Evolutionary conservation across 2,113 vertebrate genomes (phyloP), one percentile per base, ranked within the genome.

Genomic region (Murina feae): DNA sequence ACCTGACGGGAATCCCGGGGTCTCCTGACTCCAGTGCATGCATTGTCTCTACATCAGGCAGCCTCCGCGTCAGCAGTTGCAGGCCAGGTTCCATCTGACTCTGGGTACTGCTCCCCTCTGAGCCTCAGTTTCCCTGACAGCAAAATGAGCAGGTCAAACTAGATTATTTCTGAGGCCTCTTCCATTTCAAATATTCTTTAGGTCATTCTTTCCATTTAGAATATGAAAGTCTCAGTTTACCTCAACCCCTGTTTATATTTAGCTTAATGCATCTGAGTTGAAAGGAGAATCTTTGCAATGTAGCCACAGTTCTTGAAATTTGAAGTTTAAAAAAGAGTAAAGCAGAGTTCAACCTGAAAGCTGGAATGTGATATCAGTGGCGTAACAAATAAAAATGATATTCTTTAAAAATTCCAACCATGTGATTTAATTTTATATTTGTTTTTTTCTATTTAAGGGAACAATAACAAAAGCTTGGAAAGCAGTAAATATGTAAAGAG

Each of bases 401-500:
- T 93, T 82, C 91, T 89, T 95, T 95, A 47, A 88, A 97, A 96
- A 95, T 79, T 69, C 0, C 69, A 95, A 55, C 92, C 91, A 16
- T 89, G 42, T 92, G 75, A 96, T 97, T 96, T 97, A 92, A 97
- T 96, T 97, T 93, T 83, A 2, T 89, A 20, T 66, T 94, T 98
- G 94, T 97, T 98, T 97, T 98, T 98, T 98, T 97, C 97, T 98
- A 92, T 98, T 98, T 97, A 98, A 97, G 97, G 98, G 91, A 72
- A 96, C 84, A 85, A 96, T 88, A 85, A 72, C 81, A 71, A 85
- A 88, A 76, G 96, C 98, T 98, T 96, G 96, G 90, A 98, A 99
- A 98, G 98, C 98, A 98, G 98, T 97, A 98, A 98, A 98, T 99
- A 99, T 98, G 98, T 98, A 97, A 98, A 98, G 98, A 98, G 98